phyloP scores from a whole-genome alignment of 2,113 vertebrate species.

The Cephalopholis sonnerati region DNA sequence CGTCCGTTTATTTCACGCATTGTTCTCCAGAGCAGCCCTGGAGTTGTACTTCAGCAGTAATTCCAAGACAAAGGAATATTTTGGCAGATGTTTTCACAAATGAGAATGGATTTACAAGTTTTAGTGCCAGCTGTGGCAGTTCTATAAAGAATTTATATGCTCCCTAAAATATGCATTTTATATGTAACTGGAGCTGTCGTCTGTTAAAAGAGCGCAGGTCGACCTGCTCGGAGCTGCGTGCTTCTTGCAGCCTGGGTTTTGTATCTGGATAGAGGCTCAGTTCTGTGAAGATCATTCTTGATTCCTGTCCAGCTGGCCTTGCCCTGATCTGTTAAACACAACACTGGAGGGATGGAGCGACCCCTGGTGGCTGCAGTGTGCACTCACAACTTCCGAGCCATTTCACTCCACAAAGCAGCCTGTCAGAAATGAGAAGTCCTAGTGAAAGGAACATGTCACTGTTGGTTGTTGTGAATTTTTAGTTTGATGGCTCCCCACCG shows the following conservation, averaged over 20 bases:
- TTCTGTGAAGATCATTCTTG: constrained; percentile 55
- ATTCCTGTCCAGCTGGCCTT: constrained; percentile 62
- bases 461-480: constrained; percentile 11
- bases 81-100: constrained; percentile 63
- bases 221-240: constrained; percentile 48
- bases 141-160: constrained; percentile 77
- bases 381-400: constrained; percentile 15
- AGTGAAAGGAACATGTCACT: constrained; percentile 12
- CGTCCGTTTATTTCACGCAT: neutral
- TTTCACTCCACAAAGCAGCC: neutral
- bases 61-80: constrained; percentile 65
- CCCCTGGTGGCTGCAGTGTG: constrained; percentile 77
- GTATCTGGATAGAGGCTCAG: constrained; percentile 42
- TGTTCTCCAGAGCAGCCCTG: constrained; percentile 35
- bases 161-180: constrained; percentile 69
- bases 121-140: constrained; percentile 68
- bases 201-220: constrained; percentile 41
- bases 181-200: constrained; percentile 65
- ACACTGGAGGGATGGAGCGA: constrained; percentile 66
- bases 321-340: constrained; percentile 8
- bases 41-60: constrained; percentile 31
- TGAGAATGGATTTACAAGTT: constrained; percentile 67
- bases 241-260: constrained; percentile 51
- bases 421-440: constrained; percentile 32
- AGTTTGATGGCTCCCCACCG: constrained; percentile 17